These are phyloP conservation scores for Trichomalopsis sarcophagae DNA, from an alignment of 1,140 invertebrate genomes.

Conservation along the genomic window DNA sequence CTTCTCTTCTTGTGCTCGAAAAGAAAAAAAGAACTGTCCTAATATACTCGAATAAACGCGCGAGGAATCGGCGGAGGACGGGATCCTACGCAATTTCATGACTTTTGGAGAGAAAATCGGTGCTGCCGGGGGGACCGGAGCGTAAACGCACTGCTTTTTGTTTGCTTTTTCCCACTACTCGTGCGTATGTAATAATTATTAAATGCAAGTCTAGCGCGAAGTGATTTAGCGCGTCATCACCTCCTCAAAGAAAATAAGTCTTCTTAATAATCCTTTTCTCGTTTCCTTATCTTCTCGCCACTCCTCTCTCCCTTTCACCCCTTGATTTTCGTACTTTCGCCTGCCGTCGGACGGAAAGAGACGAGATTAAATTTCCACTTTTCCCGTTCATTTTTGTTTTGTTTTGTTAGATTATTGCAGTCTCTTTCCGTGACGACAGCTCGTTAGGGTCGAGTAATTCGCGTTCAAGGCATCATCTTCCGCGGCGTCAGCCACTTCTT, in stretches of 20 bases:
- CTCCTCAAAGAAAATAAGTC: not conserved
- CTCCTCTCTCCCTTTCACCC: not conserved
- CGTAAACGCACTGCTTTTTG: not conserved
- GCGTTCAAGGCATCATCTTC: constrained; percentile 84
- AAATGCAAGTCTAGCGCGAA: constrained; percentile 10
- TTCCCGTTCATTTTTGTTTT: constrained; percentile 9
- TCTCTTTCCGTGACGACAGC: not conserved
- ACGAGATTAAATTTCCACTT: not conserved
- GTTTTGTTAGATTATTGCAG: not conserved
- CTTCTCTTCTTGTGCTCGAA: not conserved
- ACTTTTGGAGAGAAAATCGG: not conserved
- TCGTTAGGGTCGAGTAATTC: not conserved
- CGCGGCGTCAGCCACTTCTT: constrained; percentile 90
- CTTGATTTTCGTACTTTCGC: not conserved
- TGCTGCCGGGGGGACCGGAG: not conserved
- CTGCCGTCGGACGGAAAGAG: not conserved
- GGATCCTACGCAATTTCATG: constrained; percentile 48
- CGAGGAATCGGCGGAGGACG: constrained; percentile 2
- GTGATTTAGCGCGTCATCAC: not conserved
- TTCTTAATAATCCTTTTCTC: not conserved
- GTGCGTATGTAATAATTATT: not conserved
- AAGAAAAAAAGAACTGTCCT: not conserved
- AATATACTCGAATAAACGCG: constrained; percentile 12
- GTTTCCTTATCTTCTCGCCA: constrained; percentile 11
- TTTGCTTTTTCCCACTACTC: not conserved